Evolutionary conservation across 2,888 invertebrate genomes (phyloP), one percentile per base, ranked within the genome.

Genomic region (Zaprionus bogoriensis): DNA sequence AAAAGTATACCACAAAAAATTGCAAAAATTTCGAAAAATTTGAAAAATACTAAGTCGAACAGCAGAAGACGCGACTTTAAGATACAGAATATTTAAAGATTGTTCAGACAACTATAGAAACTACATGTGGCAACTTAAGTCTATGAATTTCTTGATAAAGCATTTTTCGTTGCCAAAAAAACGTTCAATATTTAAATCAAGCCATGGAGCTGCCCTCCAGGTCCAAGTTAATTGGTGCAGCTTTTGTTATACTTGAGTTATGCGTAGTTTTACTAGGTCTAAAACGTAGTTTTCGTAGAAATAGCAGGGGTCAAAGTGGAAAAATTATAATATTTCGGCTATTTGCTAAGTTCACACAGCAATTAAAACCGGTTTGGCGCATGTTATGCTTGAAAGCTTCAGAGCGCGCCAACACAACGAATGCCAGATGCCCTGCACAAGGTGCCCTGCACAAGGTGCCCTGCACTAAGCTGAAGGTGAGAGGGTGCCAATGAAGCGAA

Each of bases 341-440:
- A 59, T 45, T 59, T 53, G 30, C 36, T 39, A 6, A 27, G 46
- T 59, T 59, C 53, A 51, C 58, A 58, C 39, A 50, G 45, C 62
- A 44, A 62, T 58, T 57, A 46, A 62, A 57, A 62, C 62, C 62
- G 58, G 62, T 62, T 62, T 39, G 58, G 39, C 62, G 62, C 62
- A 62, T 46, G 62, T 62, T 50, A 62, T 46, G 58, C 57, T 59
- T 47, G 25, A 54, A 50, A 50, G 63, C 59, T 44, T 57, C 39
- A 14, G 27, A 28, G 42, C 39, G 38, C 20, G 9, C 12, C 14
- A 20, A n/a, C 27, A 44, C 3, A 4, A 9, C 54, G 60, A 53
- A 44, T 28, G 44, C 12, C 28, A 14, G 53, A 38, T 23, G 39
- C 25, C 30, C 46, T 55, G 42, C 25, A n/a, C 4, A 32, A 2